Base-by-base conservation (phyloP, 2,113 vertebrate genomes). In the Gobiocypris rarus region DNA sequence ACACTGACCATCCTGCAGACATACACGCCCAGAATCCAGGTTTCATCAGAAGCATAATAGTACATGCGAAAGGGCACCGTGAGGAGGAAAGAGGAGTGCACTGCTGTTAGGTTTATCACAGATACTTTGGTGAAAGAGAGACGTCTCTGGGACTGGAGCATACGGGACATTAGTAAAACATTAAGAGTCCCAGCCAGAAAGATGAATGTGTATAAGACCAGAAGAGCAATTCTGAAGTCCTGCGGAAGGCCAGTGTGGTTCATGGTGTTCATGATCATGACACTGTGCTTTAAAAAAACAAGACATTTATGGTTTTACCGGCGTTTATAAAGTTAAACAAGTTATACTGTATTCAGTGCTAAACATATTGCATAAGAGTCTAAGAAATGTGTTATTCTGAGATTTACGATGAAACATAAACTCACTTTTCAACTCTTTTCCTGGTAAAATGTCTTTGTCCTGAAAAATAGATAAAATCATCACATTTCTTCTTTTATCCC, bases 31-130 rank as follows among this genome's bases (percentile, higher is more conserved):
- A 96, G 95, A 0, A 7, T 0, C 96, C 96, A 96, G 0, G 52
- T 5, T 41, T 22, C 10, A 0, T 4, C 34, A 34, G 15, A 71
- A 71, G 90, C 34, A 0, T 95, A 95, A 69, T 95, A 96, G 79
- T 89, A 80, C 24, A 96, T 81, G 13, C 95, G 95, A 83, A 97
- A 96, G 0, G 96, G 96, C 31, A 97, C 89, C 0, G 95, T 96
- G 65, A 95, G 43, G 14, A 97, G 93, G 10, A 96, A 95, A 9
- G 95, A 63, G 1, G 90, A 61, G 52, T 97, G 96, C 1, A 95
- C 90, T 19, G 93, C 86, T 34, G 5, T 34, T 34, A 34, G 34
- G 34, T 34, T 34, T 34, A 34, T 34, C 34, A 34, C 4, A 34
- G 94, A 95, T 0, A 94, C 94, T 0, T 93, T 96, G 43, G 96